phyloP scores from a whole-genome alignment of 2,113 vertebrate genomes.

The Jacana jacana region DNA sequence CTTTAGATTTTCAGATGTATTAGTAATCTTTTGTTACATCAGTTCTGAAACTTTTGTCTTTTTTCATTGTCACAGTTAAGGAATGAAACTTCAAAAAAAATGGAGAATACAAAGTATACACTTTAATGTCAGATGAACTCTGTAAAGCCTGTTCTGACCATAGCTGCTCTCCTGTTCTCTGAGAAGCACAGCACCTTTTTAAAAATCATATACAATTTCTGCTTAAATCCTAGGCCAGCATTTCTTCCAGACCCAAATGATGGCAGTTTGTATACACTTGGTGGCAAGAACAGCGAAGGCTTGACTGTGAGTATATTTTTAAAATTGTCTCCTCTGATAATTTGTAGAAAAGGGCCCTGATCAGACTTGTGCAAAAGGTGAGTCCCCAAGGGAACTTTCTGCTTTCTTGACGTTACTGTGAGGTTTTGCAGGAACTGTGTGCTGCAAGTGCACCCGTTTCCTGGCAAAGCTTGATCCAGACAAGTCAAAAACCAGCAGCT shows the following conservation, averaged over 20 bases:
- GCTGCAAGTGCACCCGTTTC: neutral
- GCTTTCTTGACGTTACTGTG: neutral
- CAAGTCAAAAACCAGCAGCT: neutral
- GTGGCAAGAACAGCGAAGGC: constrained; percentile 93
- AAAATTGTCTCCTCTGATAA: neutral
- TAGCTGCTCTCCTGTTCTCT: neutral
- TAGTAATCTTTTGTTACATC: neutral
- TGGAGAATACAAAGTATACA: neutral
- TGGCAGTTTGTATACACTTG: constrained; percentile 93
- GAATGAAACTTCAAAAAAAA: neutral
- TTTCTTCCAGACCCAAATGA: constrained; percentile 97
- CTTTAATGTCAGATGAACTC: neutral
- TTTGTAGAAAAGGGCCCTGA: neutral
- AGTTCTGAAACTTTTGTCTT: neutral
- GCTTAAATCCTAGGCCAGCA: constrained; percentile 83
- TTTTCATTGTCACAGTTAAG: neutral
- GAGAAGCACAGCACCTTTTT: neutral
- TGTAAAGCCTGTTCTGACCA: neutral
- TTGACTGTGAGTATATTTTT: constrained; percentile 85
- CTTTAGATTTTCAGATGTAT: neutral
- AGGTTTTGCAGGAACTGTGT: neutral
- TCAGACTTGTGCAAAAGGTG: neutral
- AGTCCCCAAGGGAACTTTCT: neutral
- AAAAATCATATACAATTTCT: neutral
- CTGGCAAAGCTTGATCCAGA: neutral